Evolutionary conservation across 2,797 vertebrate species (phyloP), one percentile per base, ranked within the genome.

Genomic region (Lutjanus campechanus): DNA sequence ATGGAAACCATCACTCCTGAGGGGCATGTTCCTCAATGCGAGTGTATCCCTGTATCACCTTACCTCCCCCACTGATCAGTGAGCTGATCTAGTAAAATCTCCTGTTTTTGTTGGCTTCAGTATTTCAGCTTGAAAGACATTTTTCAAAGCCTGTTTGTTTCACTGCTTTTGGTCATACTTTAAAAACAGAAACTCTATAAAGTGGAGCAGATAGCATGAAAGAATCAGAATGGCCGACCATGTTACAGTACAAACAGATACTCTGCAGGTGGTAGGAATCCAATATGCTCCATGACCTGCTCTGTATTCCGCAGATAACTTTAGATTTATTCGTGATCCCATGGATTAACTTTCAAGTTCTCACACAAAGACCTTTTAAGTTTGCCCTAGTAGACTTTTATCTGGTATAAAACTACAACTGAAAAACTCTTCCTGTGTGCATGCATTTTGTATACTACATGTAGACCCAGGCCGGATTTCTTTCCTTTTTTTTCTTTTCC

Each of bases 261-360:
- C 71, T 82, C 64, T 49, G 71, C 72, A 77, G 81, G 67, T 69
- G 82, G 71, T 86, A 70, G 73, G 76, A 85, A 85, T 87, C 83
- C 77, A 84, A 73, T 68, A 72, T 72, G 71, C 64, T 83, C 60
- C 50, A 75, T 88, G 86, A 85, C 76, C 71, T 84, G 68, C 59
- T 75, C 66, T 71, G 69, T 73, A 66, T 84, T 82, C 74, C 70
- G 43, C 77, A 81, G 53, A 88, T 76, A 88, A 82, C 83, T 66
- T 81, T 62, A 74, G 73, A 85, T 80, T 77, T 72, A 81, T 87
- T 79, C 65, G 49, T 81, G 77, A 90, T 87, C 87, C 70, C 71
- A 88, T 92, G 90, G 93, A 91, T 93, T 94, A 91, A 88, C 61
- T 80, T 84, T 81, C 73, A 85, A 76, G 17, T 68, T 76, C 65